Evolutionary conservation across 2,888 invertebrate genomes (phyloP), one percentile per base, ranked within the genome.

Genomic region (Tupiocoris notatus): DNA sequence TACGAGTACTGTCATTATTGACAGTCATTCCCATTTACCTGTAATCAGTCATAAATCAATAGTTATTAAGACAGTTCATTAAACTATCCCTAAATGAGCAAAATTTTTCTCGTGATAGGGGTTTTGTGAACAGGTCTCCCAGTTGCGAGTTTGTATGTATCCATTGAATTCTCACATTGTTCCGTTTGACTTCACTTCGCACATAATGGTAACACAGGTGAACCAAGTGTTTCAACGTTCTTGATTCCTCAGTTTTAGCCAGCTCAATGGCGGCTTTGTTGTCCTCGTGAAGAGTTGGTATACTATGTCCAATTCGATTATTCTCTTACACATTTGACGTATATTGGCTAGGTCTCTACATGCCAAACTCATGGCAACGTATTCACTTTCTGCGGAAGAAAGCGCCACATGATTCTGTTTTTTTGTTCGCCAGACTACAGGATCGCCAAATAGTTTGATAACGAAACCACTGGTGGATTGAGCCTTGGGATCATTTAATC

Each of bases 301-400:
- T n/a, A 23, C n/a, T 23, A 23, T 16, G 9, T 17, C 2, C 22
- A 16, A 17, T 6, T 64, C 12, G 1, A 64, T n/a, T n/a, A 64
- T 2, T 2, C 17, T 64, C 24, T 64, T 9, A 6, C 12, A 23
- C 64, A 64, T 64, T 6, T 22, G 12, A 12, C 64, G 7, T 9
- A 64, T 22, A n/a, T 20, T 22, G n/a, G 64, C 64, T 16, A 62
- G 20, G 22, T 62, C 62, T 16, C 62, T 62, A 18, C 62, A 62
- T 9, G 62, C 62, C 2, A 62, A 6, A 62, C 62, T 62, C 62
- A 62, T 62, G 22, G 62, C 62, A 6, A 62, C 62, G 22, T 62
- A 62, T 62, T 62, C 62, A 2, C 21, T 22, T 62, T 62, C 62
- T 62, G 62, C 62, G 16, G 62, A 62, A 6, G 62, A 62, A 3